A percentile compares a stretch with the other conserved stretches of the same genome.
phyloP scores from a whole-genome alignment of 2,888 invertebrate species.

The Drosophila paracracens region DNA sequence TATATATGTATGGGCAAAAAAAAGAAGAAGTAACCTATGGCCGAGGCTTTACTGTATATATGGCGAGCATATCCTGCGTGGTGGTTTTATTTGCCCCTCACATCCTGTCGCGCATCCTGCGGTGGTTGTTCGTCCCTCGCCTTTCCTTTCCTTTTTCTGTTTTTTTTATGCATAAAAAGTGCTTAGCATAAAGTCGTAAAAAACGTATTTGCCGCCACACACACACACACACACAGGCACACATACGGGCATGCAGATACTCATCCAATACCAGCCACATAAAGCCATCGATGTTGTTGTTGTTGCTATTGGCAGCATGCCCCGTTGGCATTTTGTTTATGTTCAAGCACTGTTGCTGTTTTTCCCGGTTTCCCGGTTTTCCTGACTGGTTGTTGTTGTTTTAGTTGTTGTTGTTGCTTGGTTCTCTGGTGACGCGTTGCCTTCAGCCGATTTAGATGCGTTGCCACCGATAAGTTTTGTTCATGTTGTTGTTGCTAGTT shows the following conservation, averaged over 20 bases:
- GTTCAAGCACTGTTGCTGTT: conserved; percentile 37
- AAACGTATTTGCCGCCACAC: conserved; percentile 78
- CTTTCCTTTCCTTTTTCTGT: conserved; percentile 6
- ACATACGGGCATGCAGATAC: conserved; percentile 21
- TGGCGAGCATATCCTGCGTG: conserved; percentile 30
- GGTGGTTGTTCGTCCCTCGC: conserved; percentile 46
- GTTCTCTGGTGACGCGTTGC: conserved; percentile 35
- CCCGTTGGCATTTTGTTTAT: conserved; percentile 56
- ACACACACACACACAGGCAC: conserved; percentile 34
- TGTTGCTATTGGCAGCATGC: conserved; percentile 73
- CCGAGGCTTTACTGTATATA: neutral
- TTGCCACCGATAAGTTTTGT: conserved; percentile 71
- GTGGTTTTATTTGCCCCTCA: conserved; percentile 37
- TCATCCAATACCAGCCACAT: conserved; percentile 47
- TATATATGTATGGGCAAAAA: conserved; percentile 19
- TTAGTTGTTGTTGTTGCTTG: conserved; percentile 22
- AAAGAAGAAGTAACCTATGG: conserved; percentile 8
- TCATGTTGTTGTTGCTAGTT: conserved; percentile 24
- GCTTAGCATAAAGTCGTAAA: conserved; percentile 83
- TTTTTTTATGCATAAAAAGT: conserved; percentile 81
- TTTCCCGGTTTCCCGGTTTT: conserved; percentile 2
- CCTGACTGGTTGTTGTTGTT: conserved; percentile 11
- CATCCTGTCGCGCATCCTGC: conserved; percentile 16
- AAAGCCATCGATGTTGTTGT: conserved; percentile 35
- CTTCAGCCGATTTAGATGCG: conserved; percentile 74